Evolutionary conservation across 2,797 vertebrate genomes (phyloP).

Genomic region (Neosalanx taihuensis): DNA sequence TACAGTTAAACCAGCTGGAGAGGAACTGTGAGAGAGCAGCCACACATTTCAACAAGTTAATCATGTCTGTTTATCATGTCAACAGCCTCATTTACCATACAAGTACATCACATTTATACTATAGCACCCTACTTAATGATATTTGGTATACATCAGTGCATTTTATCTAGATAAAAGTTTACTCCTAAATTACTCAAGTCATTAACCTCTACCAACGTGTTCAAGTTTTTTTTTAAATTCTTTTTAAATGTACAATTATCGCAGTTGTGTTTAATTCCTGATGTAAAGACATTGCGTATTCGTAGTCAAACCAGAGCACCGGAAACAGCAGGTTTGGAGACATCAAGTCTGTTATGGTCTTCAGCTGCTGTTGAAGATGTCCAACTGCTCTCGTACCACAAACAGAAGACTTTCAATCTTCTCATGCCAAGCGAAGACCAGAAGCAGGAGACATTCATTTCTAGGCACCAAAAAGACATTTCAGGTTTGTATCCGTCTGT

Average conservation of each 20-base stretch:
- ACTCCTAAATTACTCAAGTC: not conserved
- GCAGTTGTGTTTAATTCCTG: not conserved
- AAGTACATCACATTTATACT: not conserved
- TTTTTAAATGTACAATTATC: not conserved
- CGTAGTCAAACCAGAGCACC: conserved; percentile 31
- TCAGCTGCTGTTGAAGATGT: conserved; percentile 7
- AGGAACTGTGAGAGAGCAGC: not conserved
- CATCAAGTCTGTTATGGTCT: not conserved
- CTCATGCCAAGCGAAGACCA: not conserved
- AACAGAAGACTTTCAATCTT: not conserved
- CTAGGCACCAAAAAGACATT: conserved; percentile 7
- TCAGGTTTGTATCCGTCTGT: not conserved
- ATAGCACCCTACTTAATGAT: not conserved
- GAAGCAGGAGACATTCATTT: conserved; percentile 1
- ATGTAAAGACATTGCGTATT: not conserved
- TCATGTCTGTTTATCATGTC: not conserved
- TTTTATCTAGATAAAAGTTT: not conserved
- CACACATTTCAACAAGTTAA: not conserved
- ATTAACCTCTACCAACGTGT: not conserved
- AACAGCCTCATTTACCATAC: not conserved
- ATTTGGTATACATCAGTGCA: not conserved
- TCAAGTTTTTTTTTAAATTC: not conserved
- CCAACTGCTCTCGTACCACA: not conserved
- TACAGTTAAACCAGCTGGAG: conserved; percentile 11
- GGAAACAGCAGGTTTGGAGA: conserved; percentile 18